phyloP scores from a whole-genome alignment of 2,113 vertebrate species.

The Bolborhynchus lineola region DNA sequence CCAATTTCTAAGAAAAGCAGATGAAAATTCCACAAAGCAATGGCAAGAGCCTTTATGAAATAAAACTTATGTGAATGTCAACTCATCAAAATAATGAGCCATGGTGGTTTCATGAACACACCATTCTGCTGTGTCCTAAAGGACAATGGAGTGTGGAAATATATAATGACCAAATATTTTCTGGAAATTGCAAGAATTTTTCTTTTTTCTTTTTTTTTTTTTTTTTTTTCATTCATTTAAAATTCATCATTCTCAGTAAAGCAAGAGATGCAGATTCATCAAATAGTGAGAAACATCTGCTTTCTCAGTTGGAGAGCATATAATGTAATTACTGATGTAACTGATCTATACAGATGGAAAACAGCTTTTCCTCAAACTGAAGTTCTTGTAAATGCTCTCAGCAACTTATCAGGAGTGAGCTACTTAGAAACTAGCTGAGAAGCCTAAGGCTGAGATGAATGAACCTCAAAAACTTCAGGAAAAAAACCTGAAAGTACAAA shows the following conservation, averaged over 20 bases:
- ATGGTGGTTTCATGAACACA: neutral
- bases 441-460: neutral
- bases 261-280: neutral
- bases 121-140: neutral
- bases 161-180: neutral
- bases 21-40: neutral
- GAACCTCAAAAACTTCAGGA: neutral
- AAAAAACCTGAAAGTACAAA: neutral
- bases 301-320: neutral
- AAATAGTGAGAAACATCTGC: neutral
- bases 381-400: neutral
- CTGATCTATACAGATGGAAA: neutral
- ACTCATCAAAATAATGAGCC: neutral
- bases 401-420: neutral
- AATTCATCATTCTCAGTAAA: neutral
- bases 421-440: neutral
- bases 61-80: neutral
- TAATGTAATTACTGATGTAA: neutral
- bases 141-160: neutral
- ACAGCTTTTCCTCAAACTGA: neutral
- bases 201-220: neutral
- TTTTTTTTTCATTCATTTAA: neutral
- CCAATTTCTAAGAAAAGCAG: neutral
- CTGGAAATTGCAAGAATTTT: neutral
- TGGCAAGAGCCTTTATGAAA: neutral